A percentile compares a stretch with the other conserved stretches of the same genome.
Evolutionary conservation across 2,113 vertebrate genomes (phyloP).

Genomic region (Tyrannus savana): DNA sequence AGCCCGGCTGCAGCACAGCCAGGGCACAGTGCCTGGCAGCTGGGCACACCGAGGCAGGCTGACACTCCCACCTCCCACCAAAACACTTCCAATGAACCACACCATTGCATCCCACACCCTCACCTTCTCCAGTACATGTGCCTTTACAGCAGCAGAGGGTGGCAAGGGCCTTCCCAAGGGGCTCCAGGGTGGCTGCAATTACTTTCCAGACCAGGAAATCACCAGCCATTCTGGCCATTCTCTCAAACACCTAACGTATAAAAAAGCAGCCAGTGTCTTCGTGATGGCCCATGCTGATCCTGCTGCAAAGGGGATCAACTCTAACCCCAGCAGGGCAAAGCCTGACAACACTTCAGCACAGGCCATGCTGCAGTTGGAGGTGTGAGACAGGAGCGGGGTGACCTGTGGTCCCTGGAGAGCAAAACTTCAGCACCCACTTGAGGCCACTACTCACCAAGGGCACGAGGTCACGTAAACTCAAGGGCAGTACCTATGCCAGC

Average conservation of each 20-base stretch:
- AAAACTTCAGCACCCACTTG: slow-evolving; percentile 15
- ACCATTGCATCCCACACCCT: neutral
- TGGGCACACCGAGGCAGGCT: neutral
- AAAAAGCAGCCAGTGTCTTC: neutral
- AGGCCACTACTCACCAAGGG: neutral
- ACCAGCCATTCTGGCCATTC: neutral
- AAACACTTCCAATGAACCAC: neutral
- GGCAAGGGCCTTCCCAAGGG: neutral
- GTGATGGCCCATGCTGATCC: neutral
- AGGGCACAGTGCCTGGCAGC: neutral
- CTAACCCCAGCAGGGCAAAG: neutral
- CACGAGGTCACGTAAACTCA: neutral
- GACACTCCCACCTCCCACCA: neutral
- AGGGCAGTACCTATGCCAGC: neutral
- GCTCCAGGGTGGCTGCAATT: neutral
- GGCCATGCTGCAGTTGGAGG: neutral
- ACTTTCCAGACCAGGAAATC: neutral
- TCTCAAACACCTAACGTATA: neutral
- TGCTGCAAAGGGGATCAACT: neutral
- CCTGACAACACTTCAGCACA: neutral
- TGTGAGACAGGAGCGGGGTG: fast-evolving
- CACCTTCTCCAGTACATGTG: neutral
- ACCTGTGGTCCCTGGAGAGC: neutral
- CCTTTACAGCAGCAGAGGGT: neutral
- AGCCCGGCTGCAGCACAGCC: neutral